These are phyloP conservation scores for Folsomia manolachei DNA, from an alignment of 2,888 invertebrate species.

Conservation along the genomic window DNA sequence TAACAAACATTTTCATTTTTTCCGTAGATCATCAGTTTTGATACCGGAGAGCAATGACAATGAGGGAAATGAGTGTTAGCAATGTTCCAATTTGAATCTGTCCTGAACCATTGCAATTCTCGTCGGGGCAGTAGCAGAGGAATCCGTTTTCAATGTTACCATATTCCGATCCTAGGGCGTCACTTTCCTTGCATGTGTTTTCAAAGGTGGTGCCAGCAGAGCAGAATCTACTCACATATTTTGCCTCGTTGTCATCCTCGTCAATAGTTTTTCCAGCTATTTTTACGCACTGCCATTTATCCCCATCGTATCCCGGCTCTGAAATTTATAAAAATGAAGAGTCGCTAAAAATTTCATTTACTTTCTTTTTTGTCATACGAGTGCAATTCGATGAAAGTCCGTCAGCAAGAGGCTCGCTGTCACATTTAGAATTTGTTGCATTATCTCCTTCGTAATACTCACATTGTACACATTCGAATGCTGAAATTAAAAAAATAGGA, in stretches of 20 bases:
- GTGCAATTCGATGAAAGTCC: neutral
- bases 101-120: slow-evolving; percentile 17
- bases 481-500: neutral
- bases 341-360: neutral
- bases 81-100: neutral
- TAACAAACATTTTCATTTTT: too few species aligned
- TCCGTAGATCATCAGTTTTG: too few species aligned
- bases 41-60: neutral
- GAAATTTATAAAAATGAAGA: neutral
- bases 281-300: slow-evolving; percentile 26
- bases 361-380: neutral
- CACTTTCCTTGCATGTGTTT: slow-evolving; percentile 15
- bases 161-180: slow-evolving; percentile 2
- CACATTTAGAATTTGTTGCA: neutral
- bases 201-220: slow-evolving; percentile 14
- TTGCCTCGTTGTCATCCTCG: slow-evolving; percentile 19
- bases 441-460: slow-evolving; percentile 10
- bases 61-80: neutral
- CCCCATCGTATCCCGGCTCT: neutral
- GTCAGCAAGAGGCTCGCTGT: slow-evolving; percentile 13
- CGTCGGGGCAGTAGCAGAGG: slow-evolving; percentile 21
- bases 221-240: slow-evolving; percentile 22
- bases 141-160: slow-evolving; percentile 18
- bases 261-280: slow-evolving; percentile 20
- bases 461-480: slow-evolving; percentile 20